Percentiles rank a stretch among this genome's conserved stretches.
Conservation (phyloP, 2,797 vertebrate species). For the Neosilurus hyrtlii region DNA sequence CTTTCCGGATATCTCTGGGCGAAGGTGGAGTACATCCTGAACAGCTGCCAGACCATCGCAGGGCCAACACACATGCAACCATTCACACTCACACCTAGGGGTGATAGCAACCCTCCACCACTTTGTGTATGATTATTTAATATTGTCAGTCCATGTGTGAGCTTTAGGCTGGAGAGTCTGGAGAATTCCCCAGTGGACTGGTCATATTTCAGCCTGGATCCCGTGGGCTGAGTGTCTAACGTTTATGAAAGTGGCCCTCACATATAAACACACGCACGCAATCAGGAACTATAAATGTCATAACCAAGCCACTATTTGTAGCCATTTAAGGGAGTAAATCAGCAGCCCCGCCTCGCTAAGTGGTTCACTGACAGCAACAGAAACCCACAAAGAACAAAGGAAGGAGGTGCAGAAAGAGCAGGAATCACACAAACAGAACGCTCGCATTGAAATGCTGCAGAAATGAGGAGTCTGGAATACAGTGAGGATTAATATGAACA, state of each 20-base stretch:
- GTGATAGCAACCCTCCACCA: background rate
- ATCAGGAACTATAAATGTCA: background rate
- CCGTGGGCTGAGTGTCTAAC: background rate
- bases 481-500: background rate
- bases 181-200: background rate
- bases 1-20: too few species aligned
- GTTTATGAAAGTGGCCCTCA: background rate
- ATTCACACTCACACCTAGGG: too few species aligned
- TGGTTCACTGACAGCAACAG: background rate
- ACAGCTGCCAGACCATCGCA: too few species aligned
- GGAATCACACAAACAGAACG: background rate
- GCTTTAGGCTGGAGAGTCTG: background rate
- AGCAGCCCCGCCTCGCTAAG: background rate
- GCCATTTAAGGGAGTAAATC: background rate
- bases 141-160: background rate
- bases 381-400: background rate
- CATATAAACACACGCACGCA: background rate
- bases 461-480: background rate
- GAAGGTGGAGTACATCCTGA: too few species aligned
- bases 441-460: background rate
- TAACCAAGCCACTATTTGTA: constrained; percentile 7
- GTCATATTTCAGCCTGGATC: background rate
- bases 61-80: too few species aligned
- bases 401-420: background rate
- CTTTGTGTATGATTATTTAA: background rate